Conservation (phyloP, 1,140 invertebrate species). For the Maniola jurtina region DNA sequence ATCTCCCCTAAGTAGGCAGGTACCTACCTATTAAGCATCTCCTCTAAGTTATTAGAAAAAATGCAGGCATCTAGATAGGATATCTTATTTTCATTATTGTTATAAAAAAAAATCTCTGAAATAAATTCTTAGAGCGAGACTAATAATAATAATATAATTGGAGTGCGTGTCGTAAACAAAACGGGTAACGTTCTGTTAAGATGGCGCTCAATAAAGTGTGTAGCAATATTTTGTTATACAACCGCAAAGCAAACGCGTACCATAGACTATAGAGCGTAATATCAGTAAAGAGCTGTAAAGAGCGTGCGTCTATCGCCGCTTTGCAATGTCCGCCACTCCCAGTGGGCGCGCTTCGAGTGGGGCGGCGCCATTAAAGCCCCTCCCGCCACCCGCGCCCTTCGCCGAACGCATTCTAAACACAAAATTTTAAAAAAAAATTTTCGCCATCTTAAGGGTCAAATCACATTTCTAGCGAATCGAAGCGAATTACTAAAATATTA, state of each 20-base stretch:
- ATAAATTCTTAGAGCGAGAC: background rate
- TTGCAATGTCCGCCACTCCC: slow-evolving; percentile 40
- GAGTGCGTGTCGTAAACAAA: slow-evolving; percentile 8
- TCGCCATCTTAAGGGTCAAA: slow-evolving; percentile 23
- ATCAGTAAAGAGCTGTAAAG: slow-evolving; percentile 22
- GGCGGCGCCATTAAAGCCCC: slow-evolving; percentile 47
- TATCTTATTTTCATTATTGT: too few species aligned
- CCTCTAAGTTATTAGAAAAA: too few species aligned
- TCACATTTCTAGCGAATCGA: too few species aligned
- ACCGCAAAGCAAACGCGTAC: slow-evolving; percentile 27
- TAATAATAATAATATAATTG: background rate
- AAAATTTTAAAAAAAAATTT: slow-evolving; percentile 22
- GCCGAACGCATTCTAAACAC: slow-evolving; percentile 12
- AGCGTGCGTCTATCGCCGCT: slow-evolving; percentile 24
- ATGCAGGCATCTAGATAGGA: too few species aligned
- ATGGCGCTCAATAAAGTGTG: slow-evolving; percentile 29
- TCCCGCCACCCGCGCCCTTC: slow-evolving; percentile 28
- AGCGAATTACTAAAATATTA: too few species aligned
- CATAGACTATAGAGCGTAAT: slow-evolving; percentile 28
- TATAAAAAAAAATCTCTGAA: too few species aligned
- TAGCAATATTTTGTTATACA: slow-evolving; percentile 24
- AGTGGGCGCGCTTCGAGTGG: slow-evolving; percentile 45
- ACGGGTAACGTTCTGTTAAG: slow-evolving; percentile 24
- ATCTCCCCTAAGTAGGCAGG: too few species aligned
- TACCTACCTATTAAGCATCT: too few species aligned